A percentile compares a stretch with the other conserved stretches of the same genome.
These are phyloP conservation scores for Anthopleura sola DNA, from an alignment of 64 coral and sea anemone genomes.

Conservation along the genomic window DNA sequence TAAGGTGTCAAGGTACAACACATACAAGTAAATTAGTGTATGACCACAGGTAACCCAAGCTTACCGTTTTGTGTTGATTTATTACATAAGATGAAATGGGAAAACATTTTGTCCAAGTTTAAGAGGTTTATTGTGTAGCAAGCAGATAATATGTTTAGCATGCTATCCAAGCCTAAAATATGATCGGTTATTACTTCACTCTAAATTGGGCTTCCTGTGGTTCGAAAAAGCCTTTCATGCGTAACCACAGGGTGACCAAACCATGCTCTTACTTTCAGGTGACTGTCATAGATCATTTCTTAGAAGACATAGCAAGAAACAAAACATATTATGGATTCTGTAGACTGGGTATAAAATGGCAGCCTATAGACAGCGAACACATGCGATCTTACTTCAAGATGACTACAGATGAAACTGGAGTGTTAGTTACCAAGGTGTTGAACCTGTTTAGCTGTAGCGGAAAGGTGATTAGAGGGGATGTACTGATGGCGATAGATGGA, in stretches of 20 bases:
- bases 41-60: too few species aligned
- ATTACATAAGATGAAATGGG: too few species aligned
- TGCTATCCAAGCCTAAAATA: too few species aligned
- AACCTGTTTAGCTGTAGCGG: slow-evolving; percentile 74
- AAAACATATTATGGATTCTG: slow-evolving; percentile 80
- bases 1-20: too few species aligned
- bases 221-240: too few species aligned
- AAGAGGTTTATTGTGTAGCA: too few species aligned
- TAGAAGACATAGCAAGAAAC: slow-evolving; percentile 86
- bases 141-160: too few species aligned
- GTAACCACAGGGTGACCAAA: background rate
- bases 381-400: slow-evolving; percentile 87
- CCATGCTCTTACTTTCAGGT: slow-evolving; percentile 39
- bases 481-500: slow-evolving; percentile 74
- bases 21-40: too few species aligned
- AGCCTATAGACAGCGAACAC: slow-evolving; percentile 94
- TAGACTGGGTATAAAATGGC: slow-evolving; percentile 91
- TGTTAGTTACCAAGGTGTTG: slow-evolving; percentile 78
- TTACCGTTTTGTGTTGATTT: too few species aligned
- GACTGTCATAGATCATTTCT: slow-evolving; percentile 80
- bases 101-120: too few species aligned
- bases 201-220: background rate
- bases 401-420: slow-evolving; percentile 63
- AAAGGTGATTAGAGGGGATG: slow-evolving; percentile 79
- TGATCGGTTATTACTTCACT: too few species aligned